phyloP scores from a whole-genome alignment of 2,888 invertebrate species.

The Aspidiotus rigidus region DNA sequence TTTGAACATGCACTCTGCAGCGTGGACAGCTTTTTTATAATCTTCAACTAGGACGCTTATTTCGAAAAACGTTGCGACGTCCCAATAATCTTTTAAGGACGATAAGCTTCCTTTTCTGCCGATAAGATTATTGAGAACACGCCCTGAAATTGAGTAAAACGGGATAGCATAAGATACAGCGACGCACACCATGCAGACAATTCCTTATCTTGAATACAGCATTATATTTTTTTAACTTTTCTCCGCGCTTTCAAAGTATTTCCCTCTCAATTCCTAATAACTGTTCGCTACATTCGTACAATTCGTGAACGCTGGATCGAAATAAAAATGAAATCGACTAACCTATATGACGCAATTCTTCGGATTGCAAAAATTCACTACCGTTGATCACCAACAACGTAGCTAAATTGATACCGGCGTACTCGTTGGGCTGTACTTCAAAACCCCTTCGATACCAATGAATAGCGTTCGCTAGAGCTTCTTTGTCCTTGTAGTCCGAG shows the following conservation, averaged over 20 bases:
- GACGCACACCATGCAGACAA: too few relatives aligned
- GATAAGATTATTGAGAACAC: slow-evolving; percentile 92
- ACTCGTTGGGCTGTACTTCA: slow-evolving; percentile 96
- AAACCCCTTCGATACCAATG: slow-evolving; percentile 97
- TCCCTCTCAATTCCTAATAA: too few relatives aligned
- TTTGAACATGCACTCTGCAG: slow-evolving; percentile 89
- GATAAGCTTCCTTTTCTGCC: slow-evolving; percentile 93
- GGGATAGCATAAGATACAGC: too few relatives aligned
- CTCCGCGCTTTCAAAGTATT: too few relatives aligned
- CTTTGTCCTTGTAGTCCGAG: slow-evolving; percentile 79
- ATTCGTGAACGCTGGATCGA: too few relatives aligned
- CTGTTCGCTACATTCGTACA: too few relatives aligned
- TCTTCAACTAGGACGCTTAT: slow-evolving; percentile 96
- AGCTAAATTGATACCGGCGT: slow-evolving; percentile 96
- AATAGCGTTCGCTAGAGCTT: slow-evolving; percentile 83
- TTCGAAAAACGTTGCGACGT: slow-evolving; percentile 97
- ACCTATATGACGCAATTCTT: slow-evolving; percentile 84
- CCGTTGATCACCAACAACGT: slow-evolving; percentile 94
- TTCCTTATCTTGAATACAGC: too few relatives aligned
- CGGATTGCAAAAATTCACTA: slow-evolving; percentile 84
- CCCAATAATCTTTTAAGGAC: slow-evolving; percentile 95
- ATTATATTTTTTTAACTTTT: too few relatives aligned
- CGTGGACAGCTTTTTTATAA: slow-evolving; percentile 91
- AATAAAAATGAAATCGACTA: too few relatives aligned
- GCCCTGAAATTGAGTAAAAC: slow-evolving; percentile 48